A percentile compares a stretch with the other conserved stretches of the same genome.
These are phyloP conservation scores for Sicus ferrugineus DNA, from an alignment of 2,888 invertebrate species.

Conservation along the genomic window DNA sequence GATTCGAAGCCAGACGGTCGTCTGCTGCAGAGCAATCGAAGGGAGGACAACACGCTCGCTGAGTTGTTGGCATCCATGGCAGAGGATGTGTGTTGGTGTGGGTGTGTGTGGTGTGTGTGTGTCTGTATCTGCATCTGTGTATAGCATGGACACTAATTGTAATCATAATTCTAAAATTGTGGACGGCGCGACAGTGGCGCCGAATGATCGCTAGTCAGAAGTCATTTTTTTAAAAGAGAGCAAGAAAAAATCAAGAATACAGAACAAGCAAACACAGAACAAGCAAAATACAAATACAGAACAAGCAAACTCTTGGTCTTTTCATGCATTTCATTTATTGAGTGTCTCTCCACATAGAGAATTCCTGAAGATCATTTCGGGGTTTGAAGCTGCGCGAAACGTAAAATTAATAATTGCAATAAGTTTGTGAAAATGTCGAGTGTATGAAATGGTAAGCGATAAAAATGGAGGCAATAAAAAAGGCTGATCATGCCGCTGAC, in stretches of 20 bases:
- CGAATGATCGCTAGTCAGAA: conserved; percentile 22
- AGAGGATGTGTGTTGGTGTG: background rate
- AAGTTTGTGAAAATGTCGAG: conserved; percentile 12
- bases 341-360: background rate
- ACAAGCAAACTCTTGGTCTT: background rate
- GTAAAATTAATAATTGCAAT: conserved; percentile 1
- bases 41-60: background rate
- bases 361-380: background rate
- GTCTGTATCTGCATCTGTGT: background rate
- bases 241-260: background rate
- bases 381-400: background rate
- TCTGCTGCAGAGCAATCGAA: background rate
- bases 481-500: background rate
- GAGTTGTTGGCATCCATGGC: too few species aligned
- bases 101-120: background rate
- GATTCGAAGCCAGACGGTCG: background rate
- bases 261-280: background rate
- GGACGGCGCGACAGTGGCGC: conserved; percentile 40
- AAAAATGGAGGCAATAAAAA: conserved; percentile 1
- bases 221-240: background rate
- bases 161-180: conserved; percentile 41
- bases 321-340: too few species aligned
- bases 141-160: conserved; percentile 13
- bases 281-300: background rate
- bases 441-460: background rate